A percentile compares a stretch with the other conserved stretches of the same genome.
Conservation (phyloP, 2,888 invertebrate genomes). For the Trissolcus japonicus region DNA sequence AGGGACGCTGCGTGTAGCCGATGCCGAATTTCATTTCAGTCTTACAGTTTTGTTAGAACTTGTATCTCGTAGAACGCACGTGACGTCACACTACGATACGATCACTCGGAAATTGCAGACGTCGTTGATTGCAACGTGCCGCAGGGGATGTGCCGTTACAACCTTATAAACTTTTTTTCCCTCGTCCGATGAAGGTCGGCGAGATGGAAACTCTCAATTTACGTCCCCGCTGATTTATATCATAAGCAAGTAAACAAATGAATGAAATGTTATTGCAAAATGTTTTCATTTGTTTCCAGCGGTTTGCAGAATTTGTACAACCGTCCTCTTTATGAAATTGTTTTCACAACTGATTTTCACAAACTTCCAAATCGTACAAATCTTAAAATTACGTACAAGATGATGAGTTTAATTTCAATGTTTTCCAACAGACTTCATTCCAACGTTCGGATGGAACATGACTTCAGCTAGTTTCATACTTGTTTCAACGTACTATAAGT, state of each 20-base stretch:
- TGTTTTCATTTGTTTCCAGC: no score
- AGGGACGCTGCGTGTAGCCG: constrained; percentile 31
- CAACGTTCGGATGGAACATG: background rate
- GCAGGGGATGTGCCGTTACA: constrained; percentile 58
- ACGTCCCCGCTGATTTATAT: no score
- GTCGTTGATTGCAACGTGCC: constrained; percentile 62
- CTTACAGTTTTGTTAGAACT: constrained; percentile 50
- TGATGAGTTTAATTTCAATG: no score
- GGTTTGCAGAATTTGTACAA: no score
- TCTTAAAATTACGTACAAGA: no score
- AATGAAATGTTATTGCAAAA: no score
- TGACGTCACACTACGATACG: constrained; percentile 59
- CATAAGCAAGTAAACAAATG: no score
- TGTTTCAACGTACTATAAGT: constrained; percentile 15
- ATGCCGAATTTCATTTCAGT: constrained; percentile 59
- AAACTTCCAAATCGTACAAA: no score
- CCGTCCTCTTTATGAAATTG: no score
- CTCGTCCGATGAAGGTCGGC: constrained; percentile 34
- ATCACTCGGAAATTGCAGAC: constrained; percentile 64
- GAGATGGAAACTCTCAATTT: background rate
- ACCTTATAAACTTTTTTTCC: constrained; percentile 46
- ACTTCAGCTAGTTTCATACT: constrained; percentile 7
- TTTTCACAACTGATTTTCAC: no score
- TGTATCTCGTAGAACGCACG: constrained; percentile 59
- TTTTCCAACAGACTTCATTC: no score